Conservation (phyloP, 64 coral and sea anemone species). For the Pocillopora verrucosa region DNA sequence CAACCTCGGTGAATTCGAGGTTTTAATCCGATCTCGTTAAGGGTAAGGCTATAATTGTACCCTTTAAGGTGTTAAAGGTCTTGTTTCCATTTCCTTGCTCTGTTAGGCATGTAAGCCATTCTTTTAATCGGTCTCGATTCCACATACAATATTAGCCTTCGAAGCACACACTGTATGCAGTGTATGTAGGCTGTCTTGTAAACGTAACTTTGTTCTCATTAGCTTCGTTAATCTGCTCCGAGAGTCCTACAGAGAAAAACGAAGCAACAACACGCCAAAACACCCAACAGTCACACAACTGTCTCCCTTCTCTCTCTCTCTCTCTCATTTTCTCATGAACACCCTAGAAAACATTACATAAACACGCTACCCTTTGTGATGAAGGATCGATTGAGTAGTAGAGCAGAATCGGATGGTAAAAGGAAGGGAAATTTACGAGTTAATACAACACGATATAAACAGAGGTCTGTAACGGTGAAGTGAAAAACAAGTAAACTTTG, state of each 20-base stretch:
- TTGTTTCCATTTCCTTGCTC: background rate
- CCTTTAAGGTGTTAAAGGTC: background rate
- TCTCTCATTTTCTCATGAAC: no score
- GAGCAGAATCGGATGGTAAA: no score
- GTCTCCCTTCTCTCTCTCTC: background rate
- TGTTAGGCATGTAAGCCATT: background rate
- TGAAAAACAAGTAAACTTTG: background rate
- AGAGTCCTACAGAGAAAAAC: conserved; percentile 1
- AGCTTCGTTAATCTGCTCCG: background rate
- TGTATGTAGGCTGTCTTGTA: conserved; percentile 8
- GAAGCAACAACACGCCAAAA: background rate
- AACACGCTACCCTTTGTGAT: no score
- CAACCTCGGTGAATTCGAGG: conserved; percentile 9
- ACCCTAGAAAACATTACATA: no score
- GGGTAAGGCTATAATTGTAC: background rate
- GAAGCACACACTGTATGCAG: conserved; percentile 7
- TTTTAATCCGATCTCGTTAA: background rate
- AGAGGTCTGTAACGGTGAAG: background rate
- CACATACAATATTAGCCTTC: background rate
- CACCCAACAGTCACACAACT: background rate
- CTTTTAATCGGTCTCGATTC: background rate
- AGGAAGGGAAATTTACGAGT: no score
- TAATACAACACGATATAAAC: no score
- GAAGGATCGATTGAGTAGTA: no score
- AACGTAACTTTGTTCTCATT: background rate